Conservation (phyloP, 92 coral and sea anemone genomes). For the Parazoanthus atlanticus region DNA sequence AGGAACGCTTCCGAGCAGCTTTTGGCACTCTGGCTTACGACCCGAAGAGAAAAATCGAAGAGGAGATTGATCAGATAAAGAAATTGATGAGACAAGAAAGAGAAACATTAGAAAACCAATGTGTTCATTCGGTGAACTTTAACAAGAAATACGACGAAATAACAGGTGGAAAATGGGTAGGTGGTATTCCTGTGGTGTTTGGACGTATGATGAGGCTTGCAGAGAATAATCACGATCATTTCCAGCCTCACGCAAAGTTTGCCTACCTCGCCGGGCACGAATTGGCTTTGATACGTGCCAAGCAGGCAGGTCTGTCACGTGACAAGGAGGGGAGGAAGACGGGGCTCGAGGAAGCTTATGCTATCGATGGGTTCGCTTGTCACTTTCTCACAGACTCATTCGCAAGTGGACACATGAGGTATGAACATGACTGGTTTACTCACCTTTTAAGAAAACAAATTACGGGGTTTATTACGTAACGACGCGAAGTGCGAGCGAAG, state of each 20-base stretch:
- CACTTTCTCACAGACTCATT: too few species aligned
- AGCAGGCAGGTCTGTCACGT: too few species aligned
- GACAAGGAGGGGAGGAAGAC: conserved; percentile 42
- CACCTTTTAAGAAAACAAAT: too few species aligned
- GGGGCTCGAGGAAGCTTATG: neutral
- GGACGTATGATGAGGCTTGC: conserved; percentile 61
- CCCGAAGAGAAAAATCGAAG: too few species aligned
- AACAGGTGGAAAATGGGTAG: conserved; percentile 52
- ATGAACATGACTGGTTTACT: too few species aligned
- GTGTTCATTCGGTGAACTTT: too few species aligned
- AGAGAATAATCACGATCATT: conserved; percentile 53
- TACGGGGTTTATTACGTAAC: too few species aligned
- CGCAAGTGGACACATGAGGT: too few species aligned
- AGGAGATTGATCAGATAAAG: too few species aligned
- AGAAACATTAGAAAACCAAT: neutral
- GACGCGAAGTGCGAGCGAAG: too few species aligned
- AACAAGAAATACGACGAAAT: conserved; percentile 21
- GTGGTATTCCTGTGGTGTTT: conserved; percentile 26
- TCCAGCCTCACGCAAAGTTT: conserved; percentile 53
- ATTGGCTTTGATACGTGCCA: conserved; percentile 34
- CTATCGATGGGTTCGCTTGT: neutral
- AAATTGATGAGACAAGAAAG: neutral
- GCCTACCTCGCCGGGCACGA: conserved; percentile 60
- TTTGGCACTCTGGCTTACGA: too few species aligned
- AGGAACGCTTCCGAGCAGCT: too few species aligned